Base-by-base conservation (phyloP, 2,113 vertebrate genomes). In the Panthera uncia region DNA sequence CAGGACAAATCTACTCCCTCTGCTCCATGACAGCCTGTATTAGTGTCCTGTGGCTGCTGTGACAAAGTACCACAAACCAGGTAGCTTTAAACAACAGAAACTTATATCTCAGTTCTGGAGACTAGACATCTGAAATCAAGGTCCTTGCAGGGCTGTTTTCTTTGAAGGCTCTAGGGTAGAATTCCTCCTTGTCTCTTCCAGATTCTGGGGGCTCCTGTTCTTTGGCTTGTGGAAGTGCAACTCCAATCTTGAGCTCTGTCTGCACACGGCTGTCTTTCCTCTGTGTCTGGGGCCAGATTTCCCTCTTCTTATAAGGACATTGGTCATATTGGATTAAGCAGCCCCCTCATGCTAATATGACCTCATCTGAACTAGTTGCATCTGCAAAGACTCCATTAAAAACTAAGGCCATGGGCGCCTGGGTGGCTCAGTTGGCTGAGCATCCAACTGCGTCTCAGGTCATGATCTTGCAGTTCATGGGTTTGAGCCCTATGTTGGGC, bases 71-170 rank as follows among this genome's bases (percentile, higher is more conserved):
- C 27, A 79, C 79, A 80, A 96, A 87, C 11, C 36, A 10, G 38
- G 33, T 89, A 45, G 27, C n/a, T 94, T 94, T 89, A 92, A 97
- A 92, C 27, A 92, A 82, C 25, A 87, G 8, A 94, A 86, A 95
- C 50, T 78, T 68, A 90, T 93, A 31, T 86, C 57, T 97, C 78
- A 91, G 23, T 73, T 94, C 31, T 92, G 50, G 57, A 81, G 25
- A 29, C 69, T 33, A 65, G 31, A 86, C 55, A 13, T 95, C 66
- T 97, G 68, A 95, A 95, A 93, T 91, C 73, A 96, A 93, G 7
- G 45, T 78, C 14, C 55, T 87, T 33, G 41, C 23, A 79, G 36
- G 7, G 31, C 1, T 61, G 18, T 87, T 93, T 66, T 45, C 19
- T 94, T 80, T 83, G 79, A 92, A 89, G 14, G 1, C 25, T 73